A percentile compares a stretch with the other conserved stretches of the same genome.
Evolutionary conservation across 2,888 invertebrate genomes (phyloP).

Genomic region (Stenurella melanura): DNA sequence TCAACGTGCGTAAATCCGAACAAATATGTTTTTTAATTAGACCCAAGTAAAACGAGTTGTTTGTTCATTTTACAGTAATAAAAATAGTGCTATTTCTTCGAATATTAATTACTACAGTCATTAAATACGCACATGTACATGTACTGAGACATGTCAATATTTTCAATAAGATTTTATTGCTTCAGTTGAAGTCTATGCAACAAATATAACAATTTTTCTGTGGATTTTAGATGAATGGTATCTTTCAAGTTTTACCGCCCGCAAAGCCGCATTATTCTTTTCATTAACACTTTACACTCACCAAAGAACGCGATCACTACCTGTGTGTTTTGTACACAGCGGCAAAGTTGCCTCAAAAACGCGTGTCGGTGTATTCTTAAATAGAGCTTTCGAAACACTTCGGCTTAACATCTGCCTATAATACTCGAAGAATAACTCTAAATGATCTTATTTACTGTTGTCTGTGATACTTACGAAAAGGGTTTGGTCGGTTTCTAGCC

Average conservation of each 20-base stretch:
- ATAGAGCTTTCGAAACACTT: constrained; percentile 47
- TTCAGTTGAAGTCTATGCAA: constrained; percentile 28
- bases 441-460: constrained; percentile 50
- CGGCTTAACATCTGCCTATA: constrained; percentile 45
- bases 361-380: constrained; percentile 52
- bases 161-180: constrained; percentile 44
- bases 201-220: constrained; percentile 40
- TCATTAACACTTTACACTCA: constrained; percentile 62
- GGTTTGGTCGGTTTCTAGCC: constrained; percentile 23
- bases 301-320: constrained; percentile 63
- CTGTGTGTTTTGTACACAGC: constrained; percentile 57
- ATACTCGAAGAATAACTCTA: constrained; percentile 43
- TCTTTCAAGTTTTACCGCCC: constrained; percentile 57
- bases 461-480: constrained; percentile 39
- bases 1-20: not conserved
- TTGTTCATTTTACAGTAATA: constrained; percentile 21
- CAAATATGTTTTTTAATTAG: constrained; percentile 11
- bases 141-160: constrained; percentile 48
- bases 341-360: constrained; percentile 53
- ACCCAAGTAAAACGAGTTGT: not conserved
- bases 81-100: constrained; percentile 24
- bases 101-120: constrained; percentile 39
- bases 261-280: constrained; percentile 59
- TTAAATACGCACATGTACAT: constrained; percentile 42
- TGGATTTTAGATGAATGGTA: constrained; percentile 28